These are phyloP conservation scores for Panopea generosa DNA, from an alignment of 2,888 invertebrate species.

Conservation along the genomic window DNA sequence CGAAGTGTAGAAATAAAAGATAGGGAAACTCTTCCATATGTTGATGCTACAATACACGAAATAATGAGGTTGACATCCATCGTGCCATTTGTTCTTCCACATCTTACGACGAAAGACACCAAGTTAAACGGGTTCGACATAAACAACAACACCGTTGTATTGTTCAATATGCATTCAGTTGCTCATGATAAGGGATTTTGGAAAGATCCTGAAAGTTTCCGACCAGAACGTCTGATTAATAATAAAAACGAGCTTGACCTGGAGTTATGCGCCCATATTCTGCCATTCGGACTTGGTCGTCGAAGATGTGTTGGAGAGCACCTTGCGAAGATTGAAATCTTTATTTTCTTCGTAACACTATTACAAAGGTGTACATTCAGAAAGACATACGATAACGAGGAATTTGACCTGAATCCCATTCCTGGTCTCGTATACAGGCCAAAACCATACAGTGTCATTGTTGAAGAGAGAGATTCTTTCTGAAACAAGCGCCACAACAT, in stretches of 20 bases:
- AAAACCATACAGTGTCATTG: too few relatives aligned
- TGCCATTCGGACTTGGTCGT: constrained; percentile 67
- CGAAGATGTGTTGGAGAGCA: constrained; percentile 73
- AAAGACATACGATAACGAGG: too few relatives aligned
- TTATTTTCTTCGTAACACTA: constrained; percentile 54
- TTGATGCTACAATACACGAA: constrained; percentile 67
- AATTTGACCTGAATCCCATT: too few relatives aligned
- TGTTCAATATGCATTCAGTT: constrained; percentile 41
- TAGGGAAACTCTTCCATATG: constrained; percentile 45
- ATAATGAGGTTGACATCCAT: constrained; percentile 55
- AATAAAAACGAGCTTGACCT: constrained; percentile 11
- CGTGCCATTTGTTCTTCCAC: constrained; percentile 69
- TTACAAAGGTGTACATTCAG: too few relatives aligned
- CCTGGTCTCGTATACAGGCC: too few relatives aligned
- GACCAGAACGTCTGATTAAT: constrained; percentile 46
- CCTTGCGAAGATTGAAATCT: constrained; percentile 66
- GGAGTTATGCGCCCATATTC: constrained; percentile 41
- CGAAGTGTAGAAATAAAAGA: constrained; percentile 50
- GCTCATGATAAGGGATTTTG: constrained; percentile 36
- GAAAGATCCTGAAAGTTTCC: constrained; percentile 20
- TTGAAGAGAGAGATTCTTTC: too few relatives aligned
- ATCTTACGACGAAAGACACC: constrained; percentile 51
- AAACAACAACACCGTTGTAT: constrained; percentile 43
- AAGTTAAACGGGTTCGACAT: constrained; percentile 20
- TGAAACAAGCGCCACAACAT: too few relatives aligned